These are phyloP conservation scores for Mustelus asterias DNA, from an alignment of 2,113 vertebrate species.

Conservation along the genomic window DNA sequence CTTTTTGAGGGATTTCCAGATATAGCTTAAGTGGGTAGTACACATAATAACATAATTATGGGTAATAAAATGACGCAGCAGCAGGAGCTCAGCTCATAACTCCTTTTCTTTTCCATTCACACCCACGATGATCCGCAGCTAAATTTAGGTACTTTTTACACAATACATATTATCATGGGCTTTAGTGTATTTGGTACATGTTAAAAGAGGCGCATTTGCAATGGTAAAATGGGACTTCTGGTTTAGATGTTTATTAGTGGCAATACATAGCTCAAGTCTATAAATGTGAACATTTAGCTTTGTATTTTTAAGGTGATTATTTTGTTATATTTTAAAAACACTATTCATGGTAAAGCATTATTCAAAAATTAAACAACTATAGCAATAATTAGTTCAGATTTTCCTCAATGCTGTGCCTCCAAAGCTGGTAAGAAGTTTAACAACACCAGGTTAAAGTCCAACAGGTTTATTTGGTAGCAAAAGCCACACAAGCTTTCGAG, in stretches of 20 bases:
- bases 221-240: slow-evolving; percentile 47
- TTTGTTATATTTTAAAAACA: neutral
- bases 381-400: neutral
- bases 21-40: slow-evolving; percentile 52
- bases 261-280: neutral
- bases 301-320: neutral
- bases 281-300: neutral
- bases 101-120: slow-evolving; percentile 64
- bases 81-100: slow-evolving; percentile 53
- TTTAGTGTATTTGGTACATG: slow-evolving; percentile 43
- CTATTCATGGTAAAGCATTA: neutral
- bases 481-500: too few species aligned
- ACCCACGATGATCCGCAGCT: slow-evolving; percentile 57
- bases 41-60: slow-evolving; percentile 58
- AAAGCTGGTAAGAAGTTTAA: too few species aligned
- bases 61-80: slow-evolving; percentile 56
- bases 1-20: slow-evolving; percentile 50
- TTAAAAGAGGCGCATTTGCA: slow-evolving; percentile 40
- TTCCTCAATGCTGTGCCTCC: neutral
- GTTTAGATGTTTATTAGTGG: neutral
- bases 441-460: too few species aligned
- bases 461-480: too few species aligned
- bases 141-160: slow-evolving; percentile 69
- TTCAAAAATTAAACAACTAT: neutral
- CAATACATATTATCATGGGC: slow-evolving; percentile 51